Percentiles rank a stretch among this genome's conserved stretches.
Conservation (phyloP, 1,140 invertebrate species). For the Euwallacea fornicatus region DNA sequence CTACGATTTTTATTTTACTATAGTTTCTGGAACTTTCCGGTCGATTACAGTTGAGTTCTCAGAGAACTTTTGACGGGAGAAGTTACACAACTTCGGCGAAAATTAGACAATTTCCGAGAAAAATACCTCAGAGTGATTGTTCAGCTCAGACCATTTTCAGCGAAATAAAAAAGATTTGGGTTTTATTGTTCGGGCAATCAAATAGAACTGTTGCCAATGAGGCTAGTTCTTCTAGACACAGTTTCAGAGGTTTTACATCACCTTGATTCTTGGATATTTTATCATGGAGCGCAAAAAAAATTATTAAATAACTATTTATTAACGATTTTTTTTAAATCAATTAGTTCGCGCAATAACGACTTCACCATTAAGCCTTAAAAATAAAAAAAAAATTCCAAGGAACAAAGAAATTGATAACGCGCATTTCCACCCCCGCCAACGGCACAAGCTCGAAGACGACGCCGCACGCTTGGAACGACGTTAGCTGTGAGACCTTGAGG, state of each 20-base stretch:
- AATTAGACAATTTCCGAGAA: slow-evolving; percentile 26
- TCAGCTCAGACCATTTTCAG: slow-evolving; percentile 18
- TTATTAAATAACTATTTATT: too few relatives aligned
- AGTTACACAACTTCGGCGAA: slow-evolving; percentile 26
- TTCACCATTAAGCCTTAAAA: too few relatives aligned
- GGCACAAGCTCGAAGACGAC: too few relatives aligned
- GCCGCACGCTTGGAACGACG: too few relatives aligned
- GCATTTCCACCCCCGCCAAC: too few relatives aligned
- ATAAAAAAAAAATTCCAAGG: too few relatives aligned
- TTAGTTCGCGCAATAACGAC: too few relatives aligned
- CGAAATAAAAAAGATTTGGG: slow-evolving; percentile 8
- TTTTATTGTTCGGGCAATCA: slow-evolving; percentile 20
- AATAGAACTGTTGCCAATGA: not conserved
- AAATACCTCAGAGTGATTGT: slow-evolving; percentile 24
- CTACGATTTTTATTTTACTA: too few relatives aligned
- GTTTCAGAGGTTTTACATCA: not conserved
- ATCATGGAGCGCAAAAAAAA: too few relatives aligned
- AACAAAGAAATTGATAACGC: too few relatives aligned
- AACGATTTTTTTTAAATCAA: too few relatives aligned
- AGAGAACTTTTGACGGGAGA: slow-evolving; percentile 22
- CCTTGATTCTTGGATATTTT: not conserved
- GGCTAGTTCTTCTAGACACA: not conserved
- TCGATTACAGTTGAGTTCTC: slow-evolving; percentile 25
- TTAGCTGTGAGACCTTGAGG: too few relatives aligned
- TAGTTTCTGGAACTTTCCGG: slow-evolving; percentile 22